Percentiles rank a stretch among this genome's conserved stretches.
Evolutionary conservation across 2,888 invertebrate genomes (phyloP).

Genomic region (Dicroscelio sp.): DNA sequence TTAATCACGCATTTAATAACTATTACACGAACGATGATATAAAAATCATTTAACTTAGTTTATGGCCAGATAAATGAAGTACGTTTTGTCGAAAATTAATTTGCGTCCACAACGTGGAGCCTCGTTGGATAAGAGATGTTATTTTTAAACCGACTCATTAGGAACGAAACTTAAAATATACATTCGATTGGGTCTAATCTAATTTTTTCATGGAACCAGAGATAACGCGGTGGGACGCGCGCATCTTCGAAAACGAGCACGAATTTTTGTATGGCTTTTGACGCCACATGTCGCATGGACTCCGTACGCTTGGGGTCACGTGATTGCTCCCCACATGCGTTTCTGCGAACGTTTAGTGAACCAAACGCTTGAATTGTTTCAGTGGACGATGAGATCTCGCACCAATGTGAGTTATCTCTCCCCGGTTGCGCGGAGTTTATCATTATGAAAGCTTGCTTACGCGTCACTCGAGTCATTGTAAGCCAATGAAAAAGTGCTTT

Average conservation of each 20-base stretch:
- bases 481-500: slow-evolving; percentile 14
- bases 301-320: slow-evolving; percentile 84
- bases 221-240: slow-evolving; percentile 51
- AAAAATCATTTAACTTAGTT: no score
- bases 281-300: slow-evolving; percentile 72
- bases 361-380: slow-evolving; percentile 79
- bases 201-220: slow-evolving; percentile 12
- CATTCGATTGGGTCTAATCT: background rate
- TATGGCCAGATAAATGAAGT: background rate
- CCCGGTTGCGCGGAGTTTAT: slow-evolving; percentile 53
- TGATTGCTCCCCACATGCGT: slow-evolving; percentile 82
- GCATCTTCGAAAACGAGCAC: slow-evolving; percentile 35
- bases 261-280: slow-evolving; percentile 58
- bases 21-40: no score
- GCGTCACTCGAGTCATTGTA: slow-evolving; percentile 26
- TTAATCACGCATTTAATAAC: no score
- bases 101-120: background rate
- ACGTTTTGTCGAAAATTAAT: background rate
- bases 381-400: slow-evolving; percentile 75
- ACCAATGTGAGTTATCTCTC: slow-evolving; percentile 64
- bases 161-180: no score
- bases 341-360: slow-evolving; percentile 77
- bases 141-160: background rate
- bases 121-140: background rate
- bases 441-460: slow-evolving; percentile 48